Evolutionary conservation across 2,888 invertebrate species (phyloP).

Genomic region (Cartodere bifasciata): DNA sequence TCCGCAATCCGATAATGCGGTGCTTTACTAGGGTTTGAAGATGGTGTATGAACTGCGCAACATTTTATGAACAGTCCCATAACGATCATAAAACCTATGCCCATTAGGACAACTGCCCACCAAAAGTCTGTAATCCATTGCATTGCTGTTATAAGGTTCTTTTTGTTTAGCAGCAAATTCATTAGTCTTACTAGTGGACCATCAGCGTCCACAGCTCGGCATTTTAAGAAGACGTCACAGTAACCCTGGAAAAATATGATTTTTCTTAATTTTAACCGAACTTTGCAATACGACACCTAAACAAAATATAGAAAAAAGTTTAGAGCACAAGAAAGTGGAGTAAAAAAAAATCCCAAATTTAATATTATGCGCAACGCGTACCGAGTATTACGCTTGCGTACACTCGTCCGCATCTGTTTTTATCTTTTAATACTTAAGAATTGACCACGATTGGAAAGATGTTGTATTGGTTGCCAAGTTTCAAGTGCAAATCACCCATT

Average conservation of each 20-base stretch:
- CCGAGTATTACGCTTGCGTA: too few relatives aligned
- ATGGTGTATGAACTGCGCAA: conserved; percentile 98
- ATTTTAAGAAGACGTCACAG: conserved; percentile 98
- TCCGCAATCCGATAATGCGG: conserved; percentile 90
- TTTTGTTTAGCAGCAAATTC: conserved; percentile 84
- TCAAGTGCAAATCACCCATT: too few relatives aligned
- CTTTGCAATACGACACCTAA: too few relatives aligned
- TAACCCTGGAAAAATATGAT: conserved; percentile 81
- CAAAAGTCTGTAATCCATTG: conserved; percentile 93
- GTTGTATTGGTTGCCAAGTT: too few relatives aligned
- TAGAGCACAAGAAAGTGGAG: too few relatives aligned
- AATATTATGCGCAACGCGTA: too few relatives aligned
- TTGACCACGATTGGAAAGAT: too few relatives aligned
- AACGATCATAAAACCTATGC: conserved; percentile 81
- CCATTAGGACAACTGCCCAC: conserved; percentile 90
- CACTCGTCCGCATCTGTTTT: too few relatives aligned
- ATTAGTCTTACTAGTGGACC: conserved; percentile 94
- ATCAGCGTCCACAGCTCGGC: conserved; percentile 96
- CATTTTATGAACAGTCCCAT: conserved; percentile 99
- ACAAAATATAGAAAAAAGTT: too few relatives aligned
- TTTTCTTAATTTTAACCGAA: too few relatives aligned
- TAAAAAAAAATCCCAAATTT: too few relatives aligned
- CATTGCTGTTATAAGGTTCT: conserved; percentile 75
- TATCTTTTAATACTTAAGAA: too few relatives aligned
- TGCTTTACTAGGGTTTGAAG: conserved; percentile 94